Evolutionary conservation across 2,888 invertebrate species (phyloP), one percentile per base, ranked within the genome.

Genomic region (Cephus nigrinus): DNA sequence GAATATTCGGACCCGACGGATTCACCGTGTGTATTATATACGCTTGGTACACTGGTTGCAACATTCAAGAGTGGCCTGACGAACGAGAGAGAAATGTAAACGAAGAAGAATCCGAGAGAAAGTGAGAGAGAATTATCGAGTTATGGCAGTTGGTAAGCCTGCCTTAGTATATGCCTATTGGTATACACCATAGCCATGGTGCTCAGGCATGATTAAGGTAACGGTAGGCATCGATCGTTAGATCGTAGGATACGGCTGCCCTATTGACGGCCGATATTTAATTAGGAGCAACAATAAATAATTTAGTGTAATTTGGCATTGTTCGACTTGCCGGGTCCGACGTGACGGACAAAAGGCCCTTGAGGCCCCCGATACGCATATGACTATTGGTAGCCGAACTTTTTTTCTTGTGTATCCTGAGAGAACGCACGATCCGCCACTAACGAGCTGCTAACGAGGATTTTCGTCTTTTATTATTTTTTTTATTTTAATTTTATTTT

Each of bases 161-260:
- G 55, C 23, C 55, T 55, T 23, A 2, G 55, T 55, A 55, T 55
- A 71, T 12, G 12, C 31, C 11, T 31, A 55, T 55, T 2, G 55
- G 5, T 55, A 55, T 23, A 55, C 23, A 55, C 23, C 23, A 23
- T 55, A 55, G 23, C 55, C 23, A 55, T 36, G 12, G 55, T 55
- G 85, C 85, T 85, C 84, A 83, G 83, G 85, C 83, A 85, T 86
- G 85, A 86, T 86, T 86, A 86, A 86, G 82, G 84, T 86, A 86
- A 86, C 86, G 86, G 86, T 86, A 84, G 84, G 85, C 86, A 83
- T 86, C 84, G 82, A 85, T 86, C 85, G 81, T 68, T 71, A 72
- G 86, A 86, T 85, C 82, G 83, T 84, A 84, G 82, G 77, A 69
- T 69, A 69, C 55, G 55, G 82, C 81, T 83, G 82, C 83, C 83